These are phyloP conservation scores for Notamacropus eugenii DNA, from an alignment of 2,797 vertebrate genomes.

Conservation along the genomic window DNA sequence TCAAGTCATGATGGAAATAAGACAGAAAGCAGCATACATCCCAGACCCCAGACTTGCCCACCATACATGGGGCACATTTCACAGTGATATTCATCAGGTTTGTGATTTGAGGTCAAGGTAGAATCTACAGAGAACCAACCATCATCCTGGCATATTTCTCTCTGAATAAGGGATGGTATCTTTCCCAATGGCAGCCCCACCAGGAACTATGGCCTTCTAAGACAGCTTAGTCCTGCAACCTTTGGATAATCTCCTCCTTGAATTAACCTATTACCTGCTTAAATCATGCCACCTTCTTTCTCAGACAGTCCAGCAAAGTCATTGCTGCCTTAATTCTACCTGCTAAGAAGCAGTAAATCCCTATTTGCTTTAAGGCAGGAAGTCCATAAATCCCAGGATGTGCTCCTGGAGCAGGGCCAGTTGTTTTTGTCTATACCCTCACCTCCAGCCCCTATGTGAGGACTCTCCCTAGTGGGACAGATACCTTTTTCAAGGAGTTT, in stretches of 20 bases:
- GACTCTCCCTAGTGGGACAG: conserved; percentile 62
- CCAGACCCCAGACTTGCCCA: conserved; percentile 3
- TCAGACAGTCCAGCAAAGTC: conserved; percentile 67
- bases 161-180: conserved; percentile 49
- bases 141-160: conserved; percentile 58
- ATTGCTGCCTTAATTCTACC: conserved; percentile 74
- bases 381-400: conserved; percentile 71
- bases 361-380: conserved; percentile 74
- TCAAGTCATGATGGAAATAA: conserved; percentile 46
- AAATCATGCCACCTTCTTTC: conserved; percentile 76
- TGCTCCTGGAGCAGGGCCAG: conserved; percentile 65
- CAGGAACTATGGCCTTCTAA: conserved; percentile 66
- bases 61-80: conserved; percentile 45
- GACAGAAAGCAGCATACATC: conserved; percentile 28
- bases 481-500: conserved; percentile 92
- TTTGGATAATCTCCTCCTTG: conserved; percentile 74
- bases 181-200: conserved; percentile 66
- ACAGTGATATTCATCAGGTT: conserved; percentile 52
- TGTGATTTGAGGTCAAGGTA: conserved; percentile 52
- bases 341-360: conserved; percentile 67
- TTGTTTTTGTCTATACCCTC: conserved; percentile 67
- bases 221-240: conserved; percentile 57
- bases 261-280: conserved; percentile 77
- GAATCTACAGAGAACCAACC: conserved; percentile 64
- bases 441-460: conserved; percentile 19